phyloP scores from a whole-genome alignment of 1,140 invertebrate species.

The fruit fly (Drosophila melanogaster) region Release_6_plus_ISO1_MT NT_033779.5:16374001-16374500 shows the following conservation, averaged over 20 bases:
- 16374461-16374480: slow-evolving; percentile 82
- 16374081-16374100: too few species aligned
- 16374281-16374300: not conserved
- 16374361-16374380: slow-evolving; percentile 41
- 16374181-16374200: too few species aligned
- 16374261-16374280: not conserved
- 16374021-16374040: too few species aligned
- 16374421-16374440: slow-evolving; percentile 48
- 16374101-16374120: too few species aligned
- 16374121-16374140: too few species aligned
- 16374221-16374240: not conserved
- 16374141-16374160: too few species aligned
- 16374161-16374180: too few species aligned
- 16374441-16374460: slow-evolving; percentile 78
- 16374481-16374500: slow-evolving; percentile 50
- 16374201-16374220: not conserved
- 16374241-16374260: not conserved
- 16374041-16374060: too few species aligned
- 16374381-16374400: slow-evolving; percentile 67
- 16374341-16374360: slow-evolving; percentile 84
- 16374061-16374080: too few species aligned
- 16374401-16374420: slow-evolving; percentile 37
- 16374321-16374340: slow-evolving; percentile 66
- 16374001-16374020: not conserved
- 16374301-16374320: slow-evolving; percentile 51